Conservation (phyloP, 1,140 invertebrate species). For the Stegodyphus mimosarum region DNA sequence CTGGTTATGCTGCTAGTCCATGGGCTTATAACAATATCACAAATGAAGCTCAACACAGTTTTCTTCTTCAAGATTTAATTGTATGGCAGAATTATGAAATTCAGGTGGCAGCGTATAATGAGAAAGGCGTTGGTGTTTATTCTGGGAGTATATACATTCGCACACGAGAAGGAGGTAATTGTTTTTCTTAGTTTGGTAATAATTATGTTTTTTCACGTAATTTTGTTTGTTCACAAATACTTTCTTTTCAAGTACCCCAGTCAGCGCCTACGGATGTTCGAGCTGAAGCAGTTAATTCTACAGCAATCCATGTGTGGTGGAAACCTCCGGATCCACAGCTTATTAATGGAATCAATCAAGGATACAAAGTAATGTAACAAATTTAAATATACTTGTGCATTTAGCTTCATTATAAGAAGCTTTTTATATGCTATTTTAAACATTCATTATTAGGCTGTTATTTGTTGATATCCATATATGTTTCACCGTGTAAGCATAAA, state of each 20-base stretch:
- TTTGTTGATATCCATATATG: too few species aligned
- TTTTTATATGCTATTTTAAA: too few species aligned
- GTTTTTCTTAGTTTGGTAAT: background rate
- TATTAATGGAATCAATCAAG: conserved; percentile 98
- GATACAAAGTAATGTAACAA: conserved; percentile 79
- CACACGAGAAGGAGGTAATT: conserved; percentile 86
- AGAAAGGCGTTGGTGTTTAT: conserved; percentile 93
- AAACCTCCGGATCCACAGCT: conserved; percentile 94
- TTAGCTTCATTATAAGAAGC: too few species aligned
- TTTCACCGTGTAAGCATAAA: too few species aligned
- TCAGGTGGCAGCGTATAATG: conserved; percentile 97
- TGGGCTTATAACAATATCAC: conserved; percentile 87
- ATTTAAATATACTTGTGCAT: too few species aligned
- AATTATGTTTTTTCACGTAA: background rate
- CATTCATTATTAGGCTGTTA: too few species aligned
- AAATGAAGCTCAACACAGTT: conserved; percentile 92
- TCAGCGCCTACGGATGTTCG: conserved; percentile 86
- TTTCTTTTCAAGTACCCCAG: conserved; percentile 78
- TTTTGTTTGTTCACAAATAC: background rate
- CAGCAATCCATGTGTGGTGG: conserved; percentile 84
- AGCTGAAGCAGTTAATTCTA: conserved; percentile 87
- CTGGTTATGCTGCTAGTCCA: conserved; percentile 81
- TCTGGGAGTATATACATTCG: conserved; percentile 92
- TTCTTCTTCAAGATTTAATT: conserved; percentile 91
- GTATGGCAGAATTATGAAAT: conserved; percentile 98